Percentiles rank a stretch among this genome's conserved stretches.
Evolutionary conservation across 2,797 vertebrate species (phyloP).

Genomic region (Mormyrops boulengeri): DNA sequence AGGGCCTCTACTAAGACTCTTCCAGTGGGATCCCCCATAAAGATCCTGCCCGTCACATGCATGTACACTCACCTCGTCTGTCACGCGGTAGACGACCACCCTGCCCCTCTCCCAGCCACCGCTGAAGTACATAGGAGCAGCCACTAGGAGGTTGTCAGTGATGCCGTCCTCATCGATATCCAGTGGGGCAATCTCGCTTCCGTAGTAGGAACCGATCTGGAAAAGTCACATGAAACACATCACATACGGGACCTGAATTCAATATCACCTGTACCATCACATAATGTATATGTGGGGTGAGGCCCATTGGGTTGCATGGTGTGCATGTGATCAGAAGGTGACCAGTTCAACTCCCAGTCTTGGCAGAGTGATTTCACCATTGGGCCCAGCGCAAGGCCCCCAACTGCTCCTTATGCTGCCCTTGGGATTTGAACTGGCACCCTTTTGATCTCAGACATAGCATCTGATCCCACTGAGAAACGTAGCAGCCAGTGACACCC

Average conservation of each 20-base stretch:
- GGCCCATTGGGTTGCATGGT: not conserved
- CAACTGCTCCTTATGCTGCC: not conserved
- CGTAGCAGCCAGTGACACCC: too few species aligned
- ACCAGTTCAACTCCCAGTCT: not conserved
- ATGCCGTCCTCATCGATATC: slow-evolving; percentile 68
- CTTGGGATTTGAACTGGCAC: not conserved
- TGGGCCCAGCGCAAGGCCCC: not conserved
- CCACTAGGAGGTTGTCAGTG: slow-evolving; percentile 78
- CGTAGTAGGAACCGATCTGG: slow-evolving; percentile 95
- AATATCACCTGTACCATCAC: not conserved
- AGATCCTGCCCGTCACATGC: not conserved
- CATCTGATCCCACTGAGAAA: not conserved
- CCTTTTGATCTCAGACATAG: not conserved
- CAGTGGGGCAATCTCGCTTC: slow-evolving; percentile 76
- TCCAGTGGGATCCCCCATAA: not conserved
- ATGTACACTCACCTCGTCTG: slow-evolving; percentile 41
- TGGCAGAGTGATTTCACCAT: not conserved
- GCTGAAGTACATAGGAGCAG: slow-evolving; percentile 88
- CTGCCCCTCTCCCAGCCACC: slow-evolving; percentile 76
- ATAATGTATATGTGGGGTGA: not conserved
- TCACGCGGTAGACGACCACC: slow-evolving; percentile 68
- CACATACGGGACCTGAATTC: not conserved
- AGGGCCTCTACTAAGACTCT: not conserved
- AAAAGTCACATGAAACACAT: not conserved
- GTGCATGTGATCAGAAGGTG: not conserved